These are phyloP conservation scores for Urocynchramus pylzowi DNA, from an alignment of 2,113 vertebrate genomes.

Conservation along the genomic window DNA sequence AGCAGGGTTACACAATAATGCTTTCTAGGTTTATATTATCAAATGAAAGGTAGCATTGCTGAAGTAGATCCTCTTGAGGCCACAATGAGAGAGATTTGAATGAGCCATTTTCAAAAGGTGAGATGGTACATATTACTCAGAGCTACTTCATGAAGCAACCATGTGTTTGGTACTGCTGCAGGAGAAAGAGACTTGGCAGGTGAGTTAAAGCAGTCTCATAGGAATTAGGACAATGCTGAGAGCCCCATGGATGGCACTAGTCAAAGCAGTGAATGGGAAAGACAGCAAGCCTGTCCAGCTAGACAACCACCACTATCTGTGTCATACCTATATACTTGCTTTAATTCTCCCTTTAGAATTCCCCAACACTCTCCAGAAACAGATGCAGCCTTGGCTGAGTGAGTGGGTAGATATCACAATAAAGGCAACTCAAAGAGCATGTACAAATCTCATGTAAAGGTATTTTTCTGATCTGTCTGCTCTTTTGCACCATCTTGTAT, in stretches of 20 bases:
- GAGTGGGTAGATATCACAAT: background rate
- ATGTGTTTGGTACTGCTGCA: background rate
- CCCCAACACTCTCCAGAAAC: background rate
- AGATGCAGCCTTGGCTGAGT: background rate
- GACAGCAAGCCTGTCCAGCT: background rate
- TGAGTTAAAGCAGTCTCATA: background rate
- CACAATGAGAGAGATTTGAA: background rate
- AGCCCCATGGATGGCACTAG: background rate
- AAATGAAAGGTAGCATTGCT: background rate
- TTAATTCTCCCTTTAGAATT: background rate
- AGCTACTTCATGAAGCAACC: background rate
- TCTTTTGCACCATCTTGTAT: background rate
- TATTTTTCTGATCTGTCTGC: background rate
- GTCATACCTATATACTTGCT: fast-evolving
- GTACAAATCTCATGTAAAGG: background rate
- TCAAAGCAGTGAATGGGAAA: background rate
- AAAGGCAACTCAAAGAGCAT: background rate
- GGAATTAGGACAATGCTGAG: background rate
- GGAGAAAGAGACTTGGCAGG: background rate
- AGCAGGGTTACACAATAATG: background rate
- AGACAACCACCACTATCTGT: background rate
- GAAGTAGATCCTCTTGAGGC: background rate
- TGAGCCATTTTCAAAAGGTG: background rate
- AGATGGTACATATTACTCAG: background rate
- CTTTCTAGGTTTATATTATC: background rate